A percentile compares a stretch with the other conserved stretches of the same genome.
Evolutionary conservation across 53 echinoderm and acorn worm genomes (phyloP).

Genomic region (Echinometra lucunter): DNA sequence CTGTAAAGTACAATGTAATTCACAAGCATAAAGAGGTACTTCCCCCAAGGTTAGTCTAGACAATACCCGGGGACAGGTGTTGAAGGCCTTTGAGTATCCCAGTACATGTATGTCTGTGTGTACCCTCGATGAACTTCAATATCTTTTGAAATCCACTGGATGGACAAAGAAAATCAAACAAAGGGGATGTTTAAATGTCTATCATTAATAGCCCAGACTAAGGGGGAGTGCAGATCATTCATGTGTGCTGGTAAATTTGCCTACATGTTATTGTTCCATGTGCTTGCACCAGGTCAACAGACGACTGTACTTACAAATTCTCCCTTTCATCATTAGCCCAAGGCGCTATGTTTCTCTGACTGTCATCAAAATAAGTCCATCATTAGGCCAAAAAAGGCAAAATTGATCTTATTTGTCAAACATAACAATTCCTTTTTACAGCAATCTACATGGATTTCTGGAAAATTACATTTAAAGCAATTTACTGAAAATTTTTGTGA

Average conservation of each 20-base stretch:
- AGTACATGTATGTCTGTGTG: neutral
- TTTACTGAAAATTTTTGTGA: too few species aligned
- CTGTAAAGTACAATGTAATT: neutral
- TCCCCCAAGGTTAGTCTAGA: neutral
- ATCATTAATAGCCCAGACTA: neutral
- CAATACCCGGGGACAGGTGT: neutral
- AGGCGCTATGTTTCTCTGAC: neutral
- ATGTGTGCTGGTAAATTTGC: neutral
- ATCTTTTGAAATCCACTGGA: neutral
- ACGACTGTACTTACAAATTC: neutral
- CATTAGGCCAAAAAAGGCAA: neutral
- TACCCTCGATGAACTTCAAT: neutral
- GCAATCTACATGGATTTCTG: neutral
- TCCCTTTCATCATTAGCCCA: neutral
- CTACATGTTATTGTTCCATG: neutral
- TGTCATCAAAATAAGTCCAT: neutral
- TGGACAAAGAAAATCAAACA: constrained; percentile 30
- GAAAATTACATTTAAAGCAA: too few species aligned
- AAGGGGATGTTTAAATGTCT: constrained; percentile 36
- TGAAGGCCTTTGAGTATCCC: neutral
- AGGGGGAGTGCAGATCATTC: neutral
- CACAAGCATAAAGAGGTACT: neutral
- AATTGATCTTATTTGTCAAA: neutral
- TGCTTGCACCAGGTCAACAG: neutral
- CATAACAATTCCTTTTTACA: neutral